Percentiles rank a stretch among this genome's conserved stretches.
Evolutionary conservation across 2,113 vertebrate genomes (phyloP).

Genomic region (Microcebus griseorufus): DNA sequence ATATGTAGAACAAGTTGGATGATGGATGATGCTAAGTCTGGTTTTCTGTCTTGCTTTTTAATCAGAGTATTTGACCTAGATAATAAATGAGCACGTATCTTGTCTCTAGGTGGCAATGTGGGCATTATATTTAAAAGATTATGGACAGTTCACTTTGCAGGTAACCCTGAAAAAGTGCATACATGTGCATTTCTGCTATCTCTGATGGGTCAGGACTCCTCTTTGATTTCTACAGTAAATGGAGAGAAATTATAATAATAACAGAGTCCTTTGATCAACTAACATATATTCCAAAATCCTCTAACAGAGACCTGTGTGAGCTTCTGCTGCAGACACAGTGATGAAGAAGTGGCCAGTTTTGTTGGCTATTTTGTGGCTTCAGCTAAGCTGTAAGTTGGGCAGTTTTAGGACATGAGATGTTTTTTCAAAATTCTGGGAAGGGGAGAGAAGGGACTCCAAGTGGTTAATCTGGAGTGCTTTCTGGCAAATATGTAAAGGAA

Average conservation of each 20-base stretch:
- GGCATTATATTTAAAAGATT: constrained; percentile 25
- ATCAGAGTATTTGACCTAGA: neutral
- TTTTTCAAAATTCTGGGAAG: neutral
- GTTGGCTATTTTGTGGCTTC: constrained; percentile 28
- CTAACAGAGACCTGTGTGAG: neutral
- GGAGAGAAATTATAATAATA: constrained; percentile 12
- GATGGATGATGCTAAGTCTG: neutral
- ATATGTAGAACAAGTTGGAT: neutral
- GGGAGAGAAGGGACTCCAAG: neutral
- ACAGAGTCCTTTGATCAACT: neutral
- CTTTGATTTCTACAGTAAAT: constrained; percentile 17
- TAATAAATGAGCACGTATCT: neutral
- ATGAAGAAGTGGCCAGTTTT: neutral
- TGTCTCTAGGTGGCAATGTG: constrained; percentile 64
- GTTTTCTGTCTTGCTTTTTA: neutral
- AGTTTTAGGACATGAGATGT: neutral
- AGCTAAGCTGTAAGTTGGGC: constrained; percentile 23
- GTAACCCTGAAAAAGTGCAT: neutral
- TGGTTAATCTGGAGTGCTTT: neutral
- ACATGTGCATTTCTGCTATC: neutral
- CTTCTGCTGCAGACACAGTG: neutral
- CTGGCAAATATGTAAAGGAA: neutral
- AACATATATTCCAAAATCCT: constrained; percentile 10
- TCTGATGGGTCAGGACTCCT: neutral
- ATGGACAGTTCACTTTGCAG: neutral